Percentiles rank a stretch among this genome's conserved stretches.
Evolutionary conservation across 1,140 invertebrate species (phyloP).

Genomic region (Mylabris phalerata): DNA sequence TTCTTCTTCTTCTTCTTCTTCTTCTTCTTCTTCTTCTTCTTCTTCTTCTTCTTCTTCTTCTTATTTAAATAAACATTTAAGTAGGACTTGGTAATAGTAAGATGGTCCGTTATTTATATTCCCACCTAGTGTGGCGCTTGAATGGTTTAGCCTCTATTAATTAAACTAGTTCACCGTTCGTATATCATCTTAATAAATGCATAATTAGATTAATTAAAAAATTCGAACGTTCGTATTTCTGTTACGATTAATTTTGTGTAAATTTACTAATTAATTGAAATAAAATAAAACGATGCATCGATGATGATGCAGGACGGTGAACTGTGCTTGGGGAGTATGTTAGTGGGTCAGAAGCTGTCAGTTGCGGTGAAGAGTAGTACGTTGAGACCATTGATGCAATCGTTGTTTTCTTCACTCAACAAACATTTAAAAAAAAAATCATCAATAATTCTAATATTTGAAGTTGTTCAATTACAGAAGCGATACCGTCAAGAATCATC

Average conservation of each 20-base stretch:
- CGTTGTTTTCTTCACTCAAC: not conserved
- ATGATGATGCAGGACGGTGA: constrained; percentile 26
- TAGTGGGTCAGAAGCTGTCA: constrained; percentile 39
- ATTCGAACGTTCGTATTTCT: constrained; percentile 8
- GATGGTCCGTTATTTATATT: too few species aligned
- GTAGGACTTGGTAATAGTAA: too few species aligned
- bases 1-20: too few species aligned
- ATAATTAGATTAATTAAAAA: too few species aligned
- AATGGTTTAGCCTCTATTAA: not conserved
- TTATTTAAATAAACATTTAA: too few species aligned
- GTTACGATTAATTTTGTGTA: constrained; percentile 20
- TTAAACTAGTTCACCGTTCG: not conserved
- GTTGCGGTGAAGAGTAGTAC: constrained; percentile 23
- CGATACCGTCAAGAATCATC: constrained; percentile 23
- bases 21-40: too few species aligned
- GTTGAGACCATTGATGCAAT: constrained; percentile 4
- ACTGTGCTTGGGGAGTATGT: constrained; percentile 38
- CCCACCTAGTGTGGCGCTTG: too few species aligned
- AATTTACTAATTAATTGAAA: constrained; percentile 2
- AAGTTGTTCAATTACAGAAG: constrained; percentile 31
- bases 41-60: too few species aligned
- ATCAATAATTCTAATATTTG: constrained; percentile 10
- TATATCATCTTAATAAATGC: not conserved
- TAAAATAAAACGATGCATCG: constrained; percentile 16
- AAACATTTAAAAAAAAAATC: too few species aligned